Evolutionary conservation across 2,797 vertebrate genomes (phyloP).

Genomic region (Gymnothorax javanicus): DNA sequence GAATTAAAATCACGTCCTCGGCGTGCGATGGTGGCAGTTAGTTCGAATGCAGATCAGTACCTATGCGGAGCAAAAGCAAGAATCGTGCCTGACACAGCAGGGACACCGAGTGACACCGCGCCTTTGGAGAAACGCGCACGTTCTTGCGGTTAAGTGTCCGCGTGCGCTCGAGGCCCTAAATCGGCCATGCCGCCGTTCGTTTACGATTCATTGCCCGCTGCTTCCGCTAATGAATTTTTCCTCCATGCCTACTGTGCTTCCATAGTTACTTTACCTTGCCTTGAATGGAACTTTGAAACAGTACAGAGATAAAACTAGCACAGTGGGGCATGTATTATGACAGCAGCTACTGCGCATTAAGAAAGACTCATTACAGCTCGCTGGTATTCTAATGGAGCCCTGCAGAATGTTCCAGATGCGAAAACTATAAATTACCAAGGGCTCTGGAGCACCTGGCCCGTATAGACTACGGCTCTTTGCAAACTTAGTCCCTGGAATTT

Average conservation of each 20-base stretch:
- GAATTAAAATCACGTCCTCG: neutral
- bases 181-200: neutral
- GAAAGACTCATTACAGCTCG: neutral
- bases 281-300: neutral
- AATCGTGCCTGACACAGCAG: neutral
- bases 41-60: neutral
- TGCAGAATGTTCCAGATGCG: neutral
- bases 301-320: neutral
- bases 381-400: neutral
- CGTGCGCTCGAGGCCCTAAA: neutral
- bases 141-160: neutral
- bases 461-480: neutral
- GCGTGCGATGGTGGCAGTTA: neutral
- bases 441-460: neutral
- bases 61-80: neutral
- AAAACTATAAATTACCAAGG: neutral
- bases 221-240: neutral
- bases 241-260: neutral
- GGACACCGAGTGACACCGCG: neutral
- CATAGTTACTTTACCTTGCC: neutral
- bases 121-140: neutral
- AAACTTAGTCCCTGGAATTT: neutral
- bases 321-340: constrained; percentile 3
- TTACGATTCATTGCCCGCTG: neutral
- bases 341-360: constrained; percentile 6